Conservation (phyloP, 2,888 invertebrate species). For the Seira ritae region DNA sequence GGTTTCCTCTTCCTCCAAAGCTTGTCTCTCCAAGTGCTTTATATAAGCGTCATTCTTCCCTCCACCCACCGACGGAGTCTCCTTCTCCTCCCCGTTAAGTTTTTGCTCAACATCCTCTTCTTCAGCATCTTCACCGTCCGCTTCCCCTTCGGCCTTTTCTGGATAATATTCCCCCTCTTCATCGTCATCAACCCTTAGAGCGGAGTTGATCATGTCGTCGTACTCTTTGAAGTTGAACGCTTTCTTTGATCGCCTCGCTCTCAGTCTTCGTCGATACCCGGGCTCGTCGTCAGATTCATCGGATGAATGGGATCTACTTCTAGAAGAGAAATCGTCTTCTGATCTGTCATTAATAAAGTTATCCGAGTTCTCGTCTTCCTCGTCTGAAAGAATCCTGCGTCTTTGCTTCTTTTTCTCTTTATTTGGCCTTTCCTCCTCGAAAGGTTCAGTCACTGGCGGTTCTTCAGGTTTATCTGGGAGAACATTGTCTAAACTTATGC, state of each 20-base stretch:
- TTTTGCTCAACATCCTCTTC: slow-evolving; percentile 72
- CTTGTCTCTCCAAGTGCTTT: slow-evolving; percentile 73
- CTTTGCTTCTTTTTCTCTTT: slow-evolving; percentile 75
- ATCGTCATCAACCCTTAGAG: slow-evolving; percentile 81
- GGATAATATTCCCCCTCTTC: slow-evolving; percentile 46
- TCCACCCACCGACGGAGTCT: slow-evolving; percentile 41
- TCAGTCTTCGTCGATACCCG: slow-evolving; percentile 83
- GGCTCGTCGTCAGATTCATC: slow-evolving; percentile 82
- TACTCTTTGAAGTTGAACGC: slow-evolving; percentile 92
- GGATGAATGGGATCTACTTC: slow-evolving; percentile 59
- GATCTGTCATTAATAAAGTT: slow-evolving; percentile 68
- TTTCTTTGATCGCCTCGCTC: slow-evolving; percentile 87
- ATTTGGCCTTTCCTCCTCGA: slow-evolving; percentile 74
- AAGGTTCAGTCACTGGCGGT: slow-evolving; percentile 73
- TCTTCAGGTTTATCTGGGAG: slow-evolving; percentile 76
- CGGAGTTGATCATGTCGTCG: slow-evolving; percentile 96
- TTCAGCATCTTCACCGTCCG: slow-evolving; percentile 51
- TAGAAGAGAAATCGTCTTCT: slow-evolving; percentile 65
- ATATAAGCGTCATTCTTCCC: slow-evolving; percentile 69
- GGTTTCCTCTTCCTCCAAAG: slow-evolving; percentile 62
- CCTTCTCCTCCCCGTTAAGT: slow-evolving; percentile 53
- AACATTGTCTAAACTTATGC: slow-evolving; percentile 85
- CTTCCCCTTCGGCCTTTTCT: slow-evolving; percentile 47
- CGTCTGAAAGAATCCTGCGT: slow-evolving; percentile 73
- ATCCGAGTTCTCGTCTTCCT: slow-evolving; percentile 73